A percentile compares a stretch with the other conserved stretches of the same genome.
These are phyloP conservation scores for Spongia lamella DNA, from an alignment of 37 sponge, comb jelly and placozoan genomes.

Conservation along the genomic window DNA sequence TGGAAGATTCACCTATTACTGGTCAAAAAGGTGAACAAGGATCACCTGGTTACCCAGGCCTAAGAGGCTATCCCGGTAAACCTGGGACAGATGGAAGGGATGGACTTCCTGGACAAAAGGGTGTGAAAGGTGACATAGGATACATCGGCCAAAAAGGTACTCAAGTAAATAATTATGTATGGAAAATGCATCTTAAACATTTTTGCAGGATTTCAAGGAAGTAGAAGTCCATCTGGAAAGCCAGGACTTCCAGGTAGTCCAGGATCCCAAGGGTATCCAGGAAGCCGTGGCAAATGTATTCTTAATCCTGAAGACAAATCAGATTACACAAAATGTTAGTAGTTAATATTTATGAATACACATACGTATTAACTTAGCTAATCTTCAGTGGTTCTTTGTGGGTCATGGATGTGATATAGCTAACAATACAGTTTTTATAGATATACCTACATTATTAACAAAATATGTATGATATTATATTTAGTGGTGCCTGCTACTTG, in stretches of 20 bases:
- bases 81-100: not conserved
- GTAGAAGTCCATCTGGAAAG: not conserved
- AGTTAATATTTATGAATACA: too few relatives aligned
- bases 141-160: not conserved
- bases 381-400: too few relatives aligned
- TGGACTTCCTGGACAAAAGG: not conserved
- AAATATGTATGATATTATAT: too few relatives aligned
- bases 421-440: too few relatives aligned
- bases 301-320: too few relatives aligned
- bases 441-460: too few relatives aligned
- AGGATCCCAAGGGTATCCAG: not conserved
- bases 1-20: not conserved
- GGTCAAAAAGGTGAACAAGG: slow-evolving; percentile 6
- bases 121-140: not conserved
- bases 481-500: too few relatives aligned
- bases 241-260: not conserved
- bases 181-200: too few relatives aligned
- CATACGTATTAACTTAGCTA: too few relatives aligned
- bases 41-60: not conserved
- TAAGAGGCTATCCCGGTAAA: slow-evolving; percentile 9
- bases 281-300: not conserved
- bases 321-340: too few relatives aligned
- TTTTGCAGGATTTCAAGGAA: not conserved
- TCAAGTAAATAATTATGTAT: too few relatives aligned
- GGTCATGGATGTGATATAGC: too few relatives aligned